Conservation (phyloP, 2,113 vertebrate species). For the Nycticebus coucang region DNA sequence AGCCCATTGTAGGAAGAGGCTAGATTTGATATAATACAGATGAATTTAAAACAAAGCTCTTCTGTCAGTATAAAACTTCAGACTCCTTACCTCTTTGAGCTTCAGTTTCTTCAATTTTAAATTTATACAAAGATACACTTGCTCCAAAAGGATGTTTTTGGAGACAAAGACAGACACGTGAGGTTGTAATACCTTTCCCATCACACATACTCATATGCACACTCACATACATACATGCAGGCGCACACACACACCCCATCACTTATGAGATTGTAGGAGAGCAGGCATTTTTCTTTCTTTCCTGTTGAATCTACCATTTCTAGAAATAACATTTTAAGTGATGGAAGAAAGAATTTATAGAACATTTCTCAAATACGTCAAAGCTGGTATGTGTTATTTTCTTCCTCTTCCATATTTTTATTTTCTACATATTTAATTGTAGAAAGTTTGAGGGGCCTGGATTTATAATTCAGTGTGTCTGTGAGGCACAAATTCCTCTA, state of each 20-base stretch:
- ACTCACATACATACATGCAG: neutral
- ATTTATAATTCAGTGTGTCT: neutral
- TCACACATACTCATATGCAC: too few species aligned
- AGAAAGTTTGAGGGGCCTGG: neutral
- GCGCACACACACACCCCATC: accelerated
- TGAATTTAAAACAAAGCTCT: neutral
- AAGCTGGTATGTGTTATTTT: neutral
- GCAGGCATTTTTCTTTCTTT: neutral
- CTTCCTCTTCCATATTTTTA: neutral
- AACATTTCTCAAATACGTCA: neutral
- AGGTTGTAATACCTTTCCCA: accelerated
- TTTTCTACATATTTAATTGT: conserved; percentile 22
- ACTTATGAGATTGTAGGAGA: neutral
- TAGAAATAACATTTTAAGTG: neutral
- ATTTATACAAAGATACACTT: neutral
- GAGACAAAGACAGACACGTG: neutral
- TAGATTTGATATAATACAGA: neutral
- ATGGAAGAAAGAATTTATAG: neutral
- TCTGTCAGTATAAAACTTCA: neutral
- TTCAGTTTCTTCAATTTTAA: neutral
- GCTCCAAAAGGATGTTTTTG: neutral
- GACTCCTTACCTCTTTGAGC: neutral
- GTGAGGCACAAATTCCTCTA: conserved; percentile 17
- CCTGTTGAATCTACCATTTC: neutral
- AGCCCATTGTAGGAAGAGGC: neutral